Evolutionary conservation across 2,113 vertebrate species (phyloP), one percentile per base, ranked within the genome.

Genomic region (Psittacula cyanocephala): DNA sequence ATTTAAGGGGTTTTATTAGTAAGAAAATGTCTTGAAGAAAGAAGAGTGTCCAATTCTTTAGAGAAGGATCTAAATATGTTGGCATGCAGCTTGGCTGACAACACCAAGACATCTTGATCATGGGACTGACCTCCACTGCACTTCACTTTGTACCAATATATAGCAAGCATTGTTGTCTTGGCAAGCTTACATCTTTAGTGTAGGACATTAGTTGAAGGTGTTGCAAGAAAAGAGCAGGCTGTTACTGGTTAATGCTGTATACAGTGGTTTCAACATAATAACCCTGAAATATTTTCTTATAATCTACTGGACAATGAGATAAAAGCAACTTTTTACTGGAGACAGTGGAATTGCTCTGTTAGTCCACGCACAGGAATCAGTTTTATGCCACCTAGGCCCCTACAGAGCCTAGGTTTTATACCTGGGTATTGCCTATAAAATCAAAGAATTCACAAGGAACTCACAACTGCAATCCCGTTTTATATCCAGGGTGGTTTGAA

Each of bases 91-190:
- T 65, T 7, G 41, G 37, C 47, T 43, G 24, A 47, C 24, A 72
- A 22, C 27, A 43, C 13, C n/a, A 50, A 46, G 27, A 3, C 37
- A 4, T 6, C 3, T 19, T 5, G 2, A 29, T 46, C 33, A 10
- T 44, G 35, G 20, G 76, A 43, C 49, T 69, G 62, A 29, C 11
- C 53, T 55, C 28, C 22, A 12, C 16, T 70, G 23, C 6, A 11
- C 27, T 68, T 55, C 49, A 3, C 28, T 69, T 75, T 65, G 17
- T 52, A 27, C 35, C 17, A 25, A 37, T 20, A 44, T 2, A 1
- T 2, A 18, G 22, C n/a, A 59, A 68, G 12, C 0, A 0, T 22
- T 78, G n/a, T 17, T 31, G 5, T 75, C 78, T 59, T 31, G 10
- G 1, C 1, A 8, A 84, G 27, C 55, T 53, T 78, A 3, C 8